Evolutionary conservation across 2,888 invertebrate species (phyloP).

Genomic region (Diaprepes abbreviatus): DNA sequence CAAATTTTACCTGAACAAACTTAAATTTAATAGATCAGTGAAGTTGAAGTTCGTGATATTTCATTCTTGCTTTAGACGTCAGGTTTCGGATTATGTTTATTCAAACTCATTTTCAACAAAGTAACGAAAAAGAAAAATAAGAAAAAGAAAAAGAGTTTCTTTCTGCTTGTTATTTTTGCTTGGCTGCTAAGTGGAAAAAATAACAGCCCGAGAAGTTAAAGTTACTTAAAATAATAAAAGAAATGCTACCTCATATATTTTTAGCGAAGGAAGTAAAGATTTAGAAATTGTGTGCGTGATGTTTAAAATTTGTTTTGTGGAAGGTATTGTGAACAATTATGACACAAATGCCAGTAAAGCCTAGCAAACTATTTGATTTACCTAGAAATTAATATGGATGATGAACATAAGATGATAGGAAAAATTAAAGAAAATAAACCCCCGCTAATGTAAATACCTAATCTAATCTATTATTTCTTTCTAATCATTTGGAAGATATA

Average conservation of each 20-base stretch:
- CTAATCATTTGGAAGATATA: too few relatives aligned
- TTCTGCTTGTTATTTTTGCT: constrained; percentile 39
- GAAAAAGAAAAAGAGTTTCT: constrained; percentile 35
- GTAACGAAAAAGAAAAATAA: constrained; percentile 40
- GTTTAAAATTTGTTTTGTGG: not conserved
- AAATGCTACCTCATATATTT: constrained; percentile 14
- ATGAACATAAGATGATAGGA: too few relatives aligned
- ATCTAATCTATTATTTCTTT: too few relatives aligned
- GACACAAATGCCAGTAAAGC: too few relatives aligned
- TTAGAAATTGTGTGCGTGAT: not conserved
- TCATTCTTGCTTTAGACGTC: constrained; percentile 31
- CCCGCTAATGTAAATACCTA: too few relatives aligned
- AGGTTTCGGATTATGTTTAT: constrained; percentile 45
- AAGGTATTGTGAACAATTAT: too few relatives aligned
- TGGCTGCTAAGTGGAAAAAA: constrained; percentile 45
- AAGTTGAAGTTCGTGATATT: constrained; percentile 39
- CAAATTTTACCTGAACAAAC: constrained; percentile 20
- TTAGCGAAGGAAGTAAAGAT: not conserved
- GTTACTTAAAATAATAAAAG: constrained; percentile 38
- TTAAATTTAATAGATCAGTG: constrained; percentile 34
- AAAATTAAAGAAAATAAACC: too few relatives aligned
- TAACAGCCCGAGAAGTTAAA: constrained; percentile 25
- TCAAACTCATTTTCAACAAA: constrained; percentile 39
- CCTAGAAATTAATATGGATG: too few relatives aligned
- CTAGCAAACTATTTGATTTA: too few relatives aligned